Base-by-base conservation (phyloP, 1,140 invertebrate genomes). In the Drosophila repleta region DNA sequence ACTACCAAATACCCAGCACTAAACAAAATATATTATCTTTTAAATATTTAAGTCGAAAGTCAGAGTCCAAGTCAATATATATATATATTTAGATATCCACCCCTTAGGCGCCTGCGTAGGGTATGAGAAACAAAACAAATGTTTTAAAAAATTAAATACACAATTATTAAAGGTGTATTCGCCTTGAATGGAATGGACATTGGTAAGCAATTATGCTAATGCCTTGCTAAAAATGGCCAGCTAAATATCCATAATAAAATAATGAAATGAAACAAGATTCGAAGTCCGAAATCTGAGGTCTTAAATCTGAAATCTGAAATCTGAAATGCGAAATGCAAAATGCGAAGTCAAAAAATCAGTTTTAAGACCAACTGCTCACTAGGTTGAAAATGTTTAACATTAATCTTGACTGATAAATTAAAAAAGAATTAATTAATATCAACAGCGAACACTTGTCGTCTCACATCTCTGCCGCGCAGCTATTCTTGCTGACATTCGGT, bases 321-420 rank as follows among this genome's bases (percentile, higher is more conserved):
- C 43, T 51, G 60, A 68, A 61, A 51, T 61, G 11, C 15, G 37
- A 39, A 39, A 39, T 39, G 3, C 37, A 15, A 41, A 41, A 41
- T 41, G 4, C 32, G 5, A 41, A 41, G n/a, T 17, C 39, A 17
- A 41, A 20, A 76, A 85, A 57, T 74, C 65, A 62, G 77, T 76
- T 70, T 77, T 41, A 37, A 75, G 64, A 56, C 62, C 75, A 77
- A 78, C 70, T 64, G 58, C 51, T 76, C 74, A 66, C 73, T 62
- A 84, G 79, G 63, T 79, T 75, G 69, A 72, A 87, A 67, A 88
- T 88, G 78, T 87, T 87, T 69, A 78, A 72, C 82, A 85, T 85
- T 85, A 85, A 85, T 87, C 82, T 88, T 87, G 81, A 72, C 82
- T 85, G 78, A 82, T 82, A 82, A 88, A 85, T 85, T 85, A 87